Percentiles rank a stretch among this genome's conserved stretches.
phyloP scores from a whole-genome alignment of 2,797 vertebrate genomes.

The Ctenopoma multispine region DNA sequence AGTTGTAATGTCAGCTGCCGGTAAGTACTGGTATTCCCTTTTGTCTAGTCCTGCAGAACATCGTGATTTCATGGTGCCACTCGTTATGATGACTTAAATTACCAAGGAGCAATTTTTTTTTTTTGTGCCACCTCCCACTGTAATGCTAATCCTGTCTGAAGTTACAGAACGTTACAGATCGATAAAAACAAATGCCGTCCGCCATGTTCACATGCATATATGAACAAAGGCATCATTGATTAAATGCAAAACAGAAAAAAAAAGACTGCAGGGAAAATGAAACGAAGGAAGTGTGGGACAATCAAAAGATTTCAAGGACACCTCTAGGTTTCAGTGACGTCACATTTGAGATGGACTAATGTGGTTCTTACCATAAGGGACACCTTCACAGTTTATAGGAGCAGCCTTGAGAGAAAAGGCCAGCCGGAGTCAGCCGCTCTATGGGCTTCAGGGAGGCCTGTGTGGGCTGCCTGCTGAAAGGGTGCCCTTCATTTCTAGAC shows the following conservation, averaged over 20 bases:
- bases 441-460: constrained; percentile 63
- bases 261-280: constrained; percentile 18
- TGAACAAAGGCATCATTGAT: neutral
- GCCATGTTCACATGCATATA: constrained; percentile 5
- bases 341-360: constrained; percentile 58
- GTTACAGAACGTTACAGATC: neutral
- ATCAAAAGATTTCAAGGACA: constrained; percentile 64
- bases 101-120: neutral
- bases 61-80: neutral
- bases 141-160: neutral
- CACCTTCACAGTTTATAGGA: constrained; percentile 76
- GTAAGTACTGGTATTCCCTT: neutral
- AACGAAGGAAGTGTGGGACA: constrained; percentile 11
- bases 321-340: constrained; percentile 53
- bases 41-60: neutral
- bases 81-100: neutral
- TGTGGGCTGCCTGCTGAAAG: constrained; percentile 52
- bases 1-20: neutral
- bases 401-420: constrained; percentile 65
- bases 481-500: constrained; percentile 73
- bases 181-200: neutral
- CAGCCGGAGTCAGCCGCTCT: constrained; percentile 53
- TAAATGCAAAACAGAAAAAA: neutral
- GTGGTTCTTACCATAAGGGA: constrained; percentile 51
- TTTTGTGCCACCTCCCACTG: neutral